Base-by-base conservation (phyloP, 2,797 vertebrate species). In the Sebastes steindachneri region DNA sequence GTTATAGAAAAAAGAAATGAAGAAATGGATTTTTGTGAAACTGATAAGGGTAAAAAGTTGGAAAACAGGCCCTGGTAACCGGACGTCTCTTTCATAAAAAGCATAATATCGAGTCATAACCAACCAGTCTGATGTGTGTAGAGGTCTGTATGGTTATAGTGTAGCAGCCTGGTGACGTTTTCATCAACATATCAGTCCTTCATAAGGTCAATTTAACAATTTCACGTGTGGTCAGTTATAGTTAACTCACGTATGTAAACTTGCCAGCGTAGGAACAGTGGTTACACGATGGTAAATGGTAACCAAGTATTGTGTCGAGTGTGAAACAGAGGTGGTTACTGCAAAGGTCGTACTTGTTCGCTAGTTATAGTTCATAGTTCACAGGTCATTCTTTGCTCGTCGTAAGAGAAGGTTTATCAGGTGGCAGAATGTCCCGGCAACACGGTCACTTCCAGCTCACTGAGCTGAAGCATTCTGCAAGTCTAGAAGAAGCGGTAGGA, bases 321-420 rank as follows among this genome's bases (percentile, higher is more conserved):
- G 58, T 58, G 17, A 35, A 73, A 69, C 41, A 74, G 73, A 60
- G n/a, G 57, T 26, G 25, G 19, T 7, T 15, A 5, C 11, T 15
- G 60, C 41, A 55, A 58, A 74, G 73, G 63, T 84, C 2, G 1
- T 19, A 21, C 28, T 72, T 74, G 15, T 75, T 77, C 60, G 35
- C 54, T 45, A 2, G 33, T 57, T 69, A 76, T 55, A 88, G 63
- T 64, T 86, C 71, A 81, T 15, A 79, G 81, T 84, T 68, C 73
- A 73, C 58, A 48, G 85, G 45, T 82, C 84, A 68, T 73, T 64
- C 70, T 68, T 77, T 58, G 59, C 51, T 70, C 87, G 87, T 83
- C 45, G 89, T 75, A 21, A 59, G 82, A 92, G 86, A 89, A 81
- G 80, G 79, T 84, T 86, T 87, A 82, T 65, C 62, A 48, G 67